Conservation (phyloP, 2,888 invertebrate species). For the Penaeus monodon region DNA sequence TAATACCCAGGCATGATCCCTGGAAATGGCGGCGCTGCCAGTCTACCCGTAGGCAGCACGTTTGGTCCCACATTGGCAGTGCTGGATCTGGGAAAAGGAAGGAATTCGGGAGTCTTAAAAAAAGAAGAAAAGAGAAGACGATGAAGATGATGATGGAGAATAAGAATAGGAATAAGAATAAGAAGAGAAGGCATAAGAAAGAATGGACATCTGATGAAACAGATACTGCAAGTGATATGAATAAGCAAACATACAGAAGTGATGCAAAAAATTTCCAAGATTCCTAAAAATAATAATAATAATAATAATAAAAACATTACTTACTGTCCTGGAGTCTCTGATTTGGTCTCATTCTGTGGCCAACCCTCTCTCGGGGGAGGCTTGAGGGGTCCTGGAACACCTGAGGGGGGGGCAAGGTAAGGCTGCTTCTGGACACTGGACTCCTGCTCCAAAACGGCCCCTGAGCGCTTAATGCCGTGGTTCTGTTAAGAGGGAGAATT, state of each 20-base stretch:
- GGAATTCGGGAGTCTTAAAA: too few species aligned
- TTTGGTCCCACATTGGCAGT: conserved; percentile 13
- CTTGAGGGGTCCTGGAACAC: conserved; percentile 36
- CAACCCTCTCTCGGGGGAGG: conserved; percentile 33
- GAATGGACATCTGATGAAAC: too few species aligned
- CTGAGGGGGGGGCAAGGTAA: conserved; percentile 42
- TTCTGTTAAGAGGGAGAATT: conserved; percentile 4
- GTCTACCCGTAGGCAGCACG: background rate
- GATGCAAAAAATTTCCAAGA: too few species aligned
- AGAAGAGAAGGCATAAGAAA: too few species aligned
- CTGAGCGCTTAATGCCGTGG: conserved; percentile 32
- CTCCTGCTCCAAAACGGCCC: conserved; percentile 34
- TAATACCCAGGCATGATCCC: conserved; percentile 57
- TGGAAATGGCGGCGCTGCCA: conserved; percentile 35
- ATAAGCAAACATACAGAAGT: too few species aligned
- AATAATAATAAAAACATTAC: background rate
- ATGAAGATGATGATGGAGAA: too few species aligned
- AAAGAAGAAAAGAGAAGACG: too few species aligned
- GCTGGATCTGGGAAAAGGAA: background rate
- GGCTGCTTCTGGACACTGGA: conserved; percentile 39
- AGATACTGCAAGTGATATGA: too few species aligned
- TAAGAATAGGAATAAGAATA: too few species aligned
- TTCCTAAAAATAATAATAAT: background rate
- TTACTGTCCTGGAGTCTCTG: conserved; percentile 40
- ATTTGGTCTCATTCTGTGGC: conserved; percentile 23